Evolutionary conservation across 2,888 invertebrate species (phyloP).

Genomic region (Phyllotreta striolata): DNA sequence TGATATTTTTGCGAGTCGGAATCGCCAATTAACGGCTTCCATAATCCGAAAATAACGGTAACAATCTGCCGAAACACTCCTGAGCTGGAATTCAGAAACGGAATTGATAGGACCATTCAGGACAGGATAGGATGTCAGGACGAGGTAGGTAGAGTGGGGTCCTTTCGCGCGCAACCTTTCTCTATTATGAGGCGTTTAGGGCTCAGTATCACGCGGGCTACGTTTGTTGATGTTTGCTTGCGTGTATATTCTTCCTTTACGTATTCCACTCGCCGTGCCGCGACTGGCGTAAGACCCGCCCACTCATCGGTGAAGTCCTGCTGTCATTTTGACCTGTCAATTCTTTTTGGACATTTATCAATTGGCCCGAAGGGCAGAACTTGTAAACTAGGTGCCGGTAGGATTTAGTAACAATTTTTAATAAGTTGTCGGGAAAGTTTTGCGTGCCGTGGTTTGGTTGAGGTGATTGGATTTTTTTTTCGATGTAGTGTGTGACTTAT

Average conservation of each 20-base stretch:
- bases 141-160: slow-evolving; percentile 45
- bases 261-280: slow-evolving; percentile 43
- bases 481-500: slow-evolving; percentile 36
- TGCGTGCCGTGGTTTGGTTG: slow-evolving; percentile 30
- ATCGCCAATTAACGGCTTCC: slow-evolving; percentile 8
- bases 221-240: slow-evolving; percentile 41
- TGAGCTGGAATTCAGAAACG: slow-evolving; percentile 39
- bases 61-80: slow-evolving; percentile 35
- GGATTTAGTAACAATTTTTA: slow-evolving; percentile 31
- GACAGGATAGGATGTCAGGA: slow-evolving; percentile 37
- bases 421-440: slow-evolving; percentile 11
- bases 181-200: slow-evolving; percentile 48
- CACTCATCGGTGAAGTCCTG: slow-evolving; percentile 42
- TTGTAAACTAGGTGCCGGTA: slow-evolving; percentile 2
- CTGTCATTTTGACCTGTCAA: slow-evolving; percentile 30
- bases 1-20: background rate
- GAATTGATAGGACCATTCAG: slow-evolving; percentile 41
- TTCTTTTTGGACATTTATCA: slow-evolving; percentile 14
- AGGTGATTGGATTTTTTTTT: slow-evolving; percentile 22
- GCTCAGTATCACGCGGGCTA: slow-evolving; percentile 56
- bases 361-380: background rate
- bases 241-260: slow-evolving; percentile 32
- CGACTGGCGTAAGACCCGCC: slow-evolving; percentile 50
- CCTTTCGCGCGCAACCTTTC: slow-evolving; percentile 54
- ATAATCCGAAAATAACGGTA: slow-evolving; percentile 31